These are phyloP conservation scores for Argynnis bischoffii DNA, from an alignment of 2,888 invertebrate genomes.

Conservation along the genomic window DNA sequence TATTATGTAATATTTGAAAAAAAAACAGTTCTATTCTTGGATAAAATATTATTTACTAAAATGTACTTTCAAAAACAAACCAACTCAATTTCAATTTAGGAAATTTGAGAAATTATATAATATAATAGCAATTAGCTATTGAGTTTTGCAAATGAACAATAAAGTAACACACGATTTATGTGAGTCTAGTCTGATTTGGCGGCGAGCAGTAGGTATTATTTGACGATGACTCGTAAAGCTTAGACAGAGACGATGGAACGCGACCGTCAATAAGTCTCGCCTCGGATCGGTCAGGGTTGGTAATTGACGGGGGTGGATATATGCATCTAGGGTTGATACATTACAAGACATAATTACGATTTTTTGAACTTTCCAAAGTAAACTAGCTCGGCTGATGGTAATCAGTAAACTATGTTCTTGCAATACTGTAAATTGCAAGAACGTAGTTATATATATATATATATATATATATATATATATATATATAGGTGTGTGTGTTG, in stretches of 20 bases:
- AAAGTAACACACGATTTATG: too few relatives aligned
- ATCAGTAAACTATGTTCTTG: too few relatives aligned
- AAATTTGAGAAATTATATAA: not conserved
- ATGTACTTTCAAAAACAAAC: not conserved
- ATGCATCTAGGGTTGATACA: slow-evolving; percentile 57
- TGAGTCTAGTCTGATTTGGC: slow-evolving; percentile 7
- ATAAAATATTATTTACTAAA: not conserved
- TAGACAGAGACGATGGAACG: slow-evolving; percentile 51
- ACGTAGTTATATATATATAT: too few relatives aligned
- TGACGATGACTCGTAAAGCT: slow-evolving; percentile 37
- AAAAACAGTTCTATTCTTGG: too few relatives aligned
- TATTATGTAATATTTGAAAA: not conserved
- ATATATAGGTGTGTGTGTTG: too few relatives aligned
- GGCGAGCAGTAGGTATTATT: slow-evolving; percentile 27
- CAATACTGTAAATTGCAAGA: too few relatives aligned
- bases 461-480: too few relatives aligned
- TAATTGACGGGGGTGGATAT: slow-evolving; percentile 75
- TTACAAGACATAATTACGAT: too few relatives aligned
- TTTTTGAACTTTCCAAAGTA: too few relatives aligned
- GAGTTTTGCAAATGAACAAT: too few relatives aligned
- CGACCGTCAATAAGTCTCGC: slow-evolving; percentile 79
- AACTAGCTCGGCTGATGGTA: too few relatives aligned
- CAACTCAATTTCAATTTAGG: not conserved
- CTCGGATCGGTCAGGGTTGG: slow-evolving; percentile 77
- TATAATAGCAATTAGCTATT: too few relatives aligned